A percentile compares a stretch with the other conserved stretches of the same genome.
Evolutionary conservation across 2,113 vertebrate genomes (phyloP).

Genomic region (Empidonax alnorum): DNA sequence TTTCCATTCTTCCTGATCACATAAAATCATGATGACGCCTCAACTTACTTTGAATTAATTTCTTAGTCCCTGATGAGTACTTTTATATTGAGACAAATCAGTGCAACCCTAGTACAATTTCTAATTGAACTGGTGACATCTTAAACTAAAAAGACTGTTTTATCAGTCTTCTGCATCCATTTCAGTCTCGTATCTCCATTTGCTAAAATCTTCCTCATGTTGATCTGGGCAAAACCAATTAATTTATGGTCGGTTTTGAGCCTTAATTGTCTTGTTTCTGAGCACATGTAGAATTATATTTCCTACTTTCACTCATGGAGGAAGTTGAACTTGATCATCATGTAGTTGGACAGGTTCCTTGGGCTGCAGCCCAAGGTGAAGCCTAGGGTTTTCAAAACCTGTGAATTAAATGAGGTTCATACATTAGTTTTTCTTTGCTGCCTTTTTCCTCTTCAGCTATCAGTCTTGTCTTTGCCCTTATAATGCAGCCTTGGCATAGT

Average conservation of each 20-base stretch:
- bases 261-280: not conserved
- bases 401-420: not conserved
- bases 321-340: not conserved
- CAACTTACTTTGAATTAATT: not conserved
- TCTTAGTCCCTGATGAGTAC: not conserved
- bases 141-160: not conserved
- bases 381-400: not conserved
- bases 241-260: not conserved
- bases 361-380: not conserved
- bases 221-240: not conserved
- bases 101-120: not conserved
- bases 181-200: not conserved
- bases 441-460: not conserved
- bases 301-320: not conserved
- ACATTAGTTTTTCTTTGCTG: not conserved
- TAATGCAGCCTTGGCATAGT: not conserved
- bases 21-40: not conserved
- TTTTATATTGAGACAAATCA: not conserved
- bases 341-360: not conserved
- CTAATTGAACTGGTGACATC: not conserved
- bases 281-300: not conserved
- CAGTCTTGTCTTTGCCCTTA: not conserved
- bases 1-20: not conserved
- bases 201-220: not conserved
- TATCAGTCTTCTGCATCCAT: not conserved